Base-by-base conservation (phyloP, 2,113 vertebrate species). In the Pelodiscus sinensis region DNA sequence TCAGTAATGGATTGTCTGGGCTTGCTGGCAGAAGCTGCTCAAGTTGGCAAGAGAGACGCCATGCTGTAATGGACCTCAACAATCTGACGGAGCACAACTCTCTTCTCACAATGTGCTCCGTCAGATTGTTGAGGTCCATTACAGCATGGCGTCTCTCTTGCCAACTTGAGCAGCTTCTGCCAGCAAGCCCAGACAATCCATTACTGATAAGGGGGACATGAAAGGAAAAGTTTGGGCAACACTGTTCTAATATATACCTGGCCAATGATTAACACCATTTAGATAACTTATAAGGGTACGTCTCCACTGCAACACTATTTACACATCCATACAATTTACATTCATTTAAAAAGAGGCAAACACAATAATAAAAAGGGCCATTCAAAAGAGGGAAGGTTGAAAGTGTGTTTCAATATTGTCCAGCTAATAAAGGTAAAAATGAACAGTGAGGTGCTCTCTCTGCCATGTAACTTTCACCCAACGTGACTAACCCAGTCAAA, bases 371-470 rank as follows among this genome's bases (percentile, higher is more conserved):
- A 60, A 58, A 58, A 12, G 13, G 24, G 58, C 58, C 58, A 60
- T 25, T 60, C 25, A 11, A 60, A 60, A 60, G 19, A 60, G 58
- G 24, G 58, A 60, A 60, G 24, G 24, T 60, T 12, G 57, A 58
- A 58, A 27, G 24, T 29, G 58, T 62, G 58, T 62, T 62, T 31
- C 60, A 15, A 31, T 31, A 62, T 2, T 31, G 60, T 21, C 31
- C 31, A 58, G 3, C 12, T 12, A 35, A 56, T 0, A 60, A 27
- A 86, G 52, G 13, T 22, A 81, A 71, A 85, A 86, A 92, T 82
- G 14, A 85, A 13, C 4, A 86, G 21, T 3, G 55, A 22, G n/a
- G 18, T 2, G 78, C 58, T 78, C 13, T 21, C 0, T 0, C n/a
- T 62, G 71, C 86, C 89, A 27, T 50, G 77, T 9, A 84, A 82